These are phyloP conservation scores for Trididemnum miniatum DNA, from an alignment of 23 tunicate genomes.

Conservation along the genomic window DNA sequence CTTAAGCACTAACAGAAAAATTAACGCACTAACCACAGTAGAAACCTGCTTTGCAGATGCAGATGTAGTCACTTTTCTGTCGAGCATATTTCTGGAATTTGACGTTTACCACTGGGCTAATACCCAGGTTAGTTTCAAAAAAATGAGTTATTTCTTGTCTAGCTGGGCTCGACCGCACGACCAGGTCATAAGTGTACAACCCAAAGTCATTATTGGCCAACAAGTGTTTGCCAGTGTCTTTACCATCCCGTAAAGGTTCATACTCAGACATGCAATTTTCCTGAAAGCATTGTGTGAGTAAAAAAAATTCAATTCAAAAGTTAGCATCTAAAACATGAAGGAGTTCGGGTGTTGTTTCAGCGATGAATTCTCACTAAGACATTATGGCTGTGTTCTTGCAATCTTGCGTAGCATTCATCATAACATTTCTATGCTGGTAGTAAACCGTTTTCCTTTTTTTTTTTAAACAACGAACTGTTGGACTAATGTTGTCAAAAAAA, in stretches of 20 bases:
- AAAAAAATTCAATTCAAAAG: too few species aligned
- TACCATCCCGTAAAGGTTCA: constrained; percentile 86
- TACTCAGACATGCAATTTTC: constrained; percentile 92
- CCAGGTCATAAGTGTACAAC: constrained; percentile 79
- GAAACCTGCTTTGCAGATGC: constrained; percentile 83
- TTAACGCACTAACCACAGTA: not conserved
- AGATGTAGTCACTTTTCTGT: constrained; percentile 84
- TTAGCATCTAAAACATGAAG: too few species aligned
- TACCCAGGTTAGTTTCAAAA: constrained; percentile 68
- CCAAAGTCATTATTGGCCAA: constrained; percentile 81
- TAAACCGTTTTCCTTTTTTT: too few species aligned
- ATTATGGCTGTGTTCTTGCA: too few species aligned
- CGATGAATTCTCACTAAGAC: too few species aligned
- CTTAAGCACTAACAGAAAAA: not conserved
- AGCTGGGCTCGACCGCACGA: constrained; percentile 63
- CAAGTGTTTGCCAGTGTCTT: constrained; percentile 55
- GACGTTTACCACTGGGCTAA: constrained; percentile 61
- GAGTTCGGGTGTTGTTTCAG: too few species aligned
- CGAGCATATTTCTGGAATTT: constrained; percentile 84
- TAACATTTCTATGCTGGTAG: too few species aligned
- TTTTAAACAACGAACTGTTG: too few species aligned
- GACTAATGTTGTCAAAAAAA: too few species aligned
- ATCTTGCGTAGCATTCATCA: too few species aligned
- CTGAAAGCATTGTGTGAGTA: too few species aligned
- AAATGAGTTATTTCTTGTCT: constrained; percentile 69